phyloP scores from a whole-genome alignment of 35 echinoderm and acorn worm species.

The Ophiothrix spiculata region DNA sequence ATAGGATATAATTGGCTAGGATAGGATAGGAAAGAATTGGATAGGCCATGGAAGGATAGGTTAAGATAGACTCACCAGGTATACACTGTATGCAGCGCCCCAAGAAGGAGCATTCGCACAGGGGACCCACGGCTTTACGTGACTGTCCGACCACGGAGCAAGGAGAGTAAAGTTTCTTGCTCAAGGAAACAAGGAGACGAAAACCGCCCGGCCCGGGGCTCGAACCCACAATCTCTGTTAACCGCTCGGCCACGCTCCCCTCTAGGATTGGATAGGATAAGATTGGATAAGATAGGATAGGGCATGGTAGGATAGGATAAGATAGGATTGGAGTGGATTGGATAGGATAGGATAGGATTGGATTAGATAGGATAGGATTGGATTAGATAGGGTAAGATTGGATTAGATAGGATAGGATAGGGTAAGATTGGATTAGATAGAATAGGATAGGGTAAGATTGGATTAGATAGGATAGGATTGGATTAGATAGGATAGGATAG shows the following conservation, averaged over 20 bases:
- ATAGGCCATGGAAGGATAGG: background rate
- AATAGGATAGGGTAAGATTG: slow-evolving; percentile 5
- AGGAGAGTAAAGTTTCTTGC: too few species aligned
- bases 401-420: slow-evolving; percentile 27
- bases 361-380: slow-evolving; percentile 6
- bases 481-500: slow-evolving; percentile 24
- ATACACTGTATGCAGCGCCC: too few species aligned
- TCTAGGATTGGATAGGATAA: slow-evolving; percentile 6
- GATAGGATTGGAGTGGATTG: slow-evolving; percentile 13
- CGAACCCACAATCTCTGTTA: too few species aligned
- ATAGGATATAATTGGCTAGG: background rate
- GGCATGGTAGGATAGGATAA: slow-evolving; percentile 8
- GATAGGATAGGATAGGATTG: slow-evolving; percentile 19
- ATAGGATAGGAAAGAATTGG: background rate
- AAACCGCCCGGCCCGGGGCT: too few species aligned
- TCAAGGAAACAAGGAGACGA: too few species aligned
- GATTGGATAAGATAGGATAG: slow-evolving; percentile 13
- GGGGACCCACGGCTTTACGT: too few species aligned
- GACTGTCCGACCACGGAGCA: too few species aligned
- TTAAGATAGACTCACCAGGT: too few species aligned
- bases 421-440: slow-evolving; percentile 13
- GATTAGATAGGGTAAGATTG: slow-evolving; percentile 14
- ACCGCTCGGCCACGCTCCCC: too few species aligned
- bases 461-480: slow-evolving; percentile 22
- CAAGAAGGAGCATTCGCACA: too few species aligned